These are phyloP conservation scores for Hemibagrus wyckioides DNA, from an alignment of 2,113 vertebrate species.

Conservation along the genomic window DNA sequence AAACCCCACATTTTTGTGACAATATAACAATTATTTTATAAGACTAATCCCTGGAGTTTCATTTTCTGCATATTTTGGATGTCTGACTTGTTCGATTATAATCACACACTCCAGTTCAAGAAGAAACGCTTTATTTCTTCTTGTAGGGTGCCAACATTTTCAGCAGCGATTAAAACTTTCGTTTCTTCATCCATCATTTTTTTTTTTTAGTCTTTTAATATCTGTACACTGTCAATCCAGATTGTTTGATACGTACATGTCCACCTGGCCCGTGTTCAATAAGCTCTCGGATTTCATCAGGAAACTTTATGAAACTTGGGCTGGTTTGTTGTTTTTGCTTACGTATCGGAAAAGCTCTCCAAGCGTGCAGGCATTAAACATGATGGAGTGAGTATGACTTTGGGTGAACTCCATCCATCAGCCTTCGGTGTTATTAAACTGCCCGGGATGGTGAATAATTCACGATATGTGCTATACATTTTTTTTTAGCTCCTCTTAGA, in stretches of 20 bases:
- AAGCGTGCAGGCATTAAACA: slow-evolving; percentile 43
- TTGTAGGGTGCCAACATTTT: background rate
- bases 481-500: slow-evolving; percentile 41
- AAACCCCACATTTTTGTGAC: background rate
- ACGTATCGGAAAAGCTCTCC: slow-evolving; percentile 25
- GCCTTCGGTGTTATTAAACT: slow-evolving; percentile 52
- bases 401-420: slow-evolving; percentile 57
- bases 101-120: background rate
- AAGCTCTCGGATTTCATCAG: background rate
- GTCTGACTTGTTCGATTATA: background rate
- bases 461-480: slow-evolving; percentile 41
- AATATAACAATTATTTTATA: background rate
- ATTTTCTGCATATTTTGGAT: background rate
- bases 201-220: background rate
- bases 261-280: background rate
- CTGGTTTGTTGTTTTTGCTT: slow-evolving; percentile 31
- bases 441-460: slow-evolving; percentile 55
- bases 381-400: slow-evolving; percentile 56
- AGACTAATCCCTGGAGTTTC: background rate
- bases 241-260: background rate
- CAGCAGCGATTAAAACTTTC: background rate
- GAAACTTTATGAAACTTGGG: slow-evolving; percentile 11
- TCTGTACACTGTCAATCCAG: background rate
- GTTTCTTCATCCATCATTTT: background rate
- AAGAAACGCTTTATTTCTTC: background rate